Evolutionary conservation across 2,888 invertebrate species (phyloP).

Genomic region (Xestia xanthographa): DNA sequence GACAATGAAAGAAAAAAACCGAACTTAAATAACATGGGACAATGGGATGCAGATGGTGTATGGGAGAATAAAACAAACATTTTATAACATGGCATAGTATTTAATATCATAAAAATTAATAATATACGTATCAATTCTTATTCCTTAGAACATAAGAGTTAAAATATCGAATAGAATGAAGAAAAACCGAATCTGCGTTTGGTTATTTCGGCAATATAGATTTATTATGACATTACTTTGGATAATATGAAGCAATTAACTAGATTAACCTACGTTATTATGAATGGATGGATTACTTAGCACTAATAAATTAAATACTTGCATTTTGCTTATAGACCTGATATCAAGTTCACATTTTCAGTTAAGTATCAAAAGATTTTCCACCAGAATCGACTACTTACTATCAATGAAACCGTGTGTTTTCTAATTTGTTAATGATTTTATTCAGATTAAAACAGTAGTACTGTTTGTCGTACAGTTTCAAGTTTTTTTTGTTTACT

Average conservation of each 20-base stretch:
- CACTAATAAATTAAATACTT: constrained; percentile 8
- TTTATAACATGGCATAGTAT: constrained; percentile 83
- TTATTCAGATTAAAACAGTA: neutral
- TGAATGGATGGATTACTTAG: constrained; percentile 40
- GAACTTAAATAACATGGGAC: no score
- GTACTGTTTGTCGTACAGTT: neutral
- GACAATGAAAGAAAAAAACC: no score
- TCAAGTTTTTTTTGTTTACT: neutral
- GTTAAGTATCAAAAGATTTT: neutral
- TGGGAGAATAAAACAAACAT: constrained; percentile 51
- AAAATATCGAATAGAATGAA: constrained; percentile 17
- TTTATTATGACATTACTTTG: constrained; percentile 88
- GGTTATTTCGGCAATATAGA: constrained; percentile 27
- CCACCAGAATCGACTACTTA: neutral
- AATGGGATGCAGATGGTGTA: no score
- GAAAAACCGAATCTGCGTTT: constrained; percentile 4
- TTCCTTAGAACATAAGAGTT: constrained; percentile 6
- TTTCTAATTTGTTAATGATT: neutral
- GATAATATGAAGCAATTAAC: constrained; percentile 65
- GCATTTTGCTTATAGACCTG: constrained; percentile 7
- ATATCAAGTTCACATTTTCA: neutral
- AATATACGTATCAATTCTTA: constrained; percentile 41
- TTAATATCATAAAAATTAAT: constrained; percentile 79
- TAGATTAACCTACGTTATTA: constrained; percentile 46
- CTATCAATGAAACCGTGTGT: neutral